Conservation (phyloP, 2,113 vertebrate species). For the Aptenodytes patagonicus region DNA sequence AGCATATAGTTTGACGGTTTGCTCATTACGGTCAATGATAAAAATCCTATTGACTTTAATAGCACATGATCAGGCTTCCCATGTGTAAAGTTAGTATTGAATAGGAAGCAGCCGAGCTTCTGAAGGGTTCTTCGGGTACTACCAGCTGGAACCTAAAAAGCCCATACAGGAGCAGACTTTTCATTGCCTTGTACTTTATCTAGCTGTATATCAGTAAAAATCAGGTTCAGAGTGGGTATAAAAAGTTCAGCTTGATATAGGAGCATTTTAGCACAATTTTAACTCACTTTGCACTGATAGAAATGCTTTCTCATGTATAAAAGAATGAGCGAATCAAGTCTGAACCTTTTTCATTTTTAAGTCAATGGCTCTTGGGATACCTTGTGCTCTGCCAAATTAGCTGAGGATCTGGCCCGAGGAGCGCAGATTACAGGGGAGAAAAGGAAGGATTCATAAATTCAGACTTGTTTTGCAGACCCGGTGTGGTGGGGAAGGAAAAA, state of each 20-base stretch:
- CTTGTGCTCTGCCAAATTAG: background rate
- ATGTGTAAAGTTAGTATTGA: conserved; percentile 15
- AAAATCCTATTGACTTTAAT: conserved; percentile 34
- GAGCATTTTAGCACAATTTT: background rate
- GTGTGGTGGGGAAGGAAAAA: background rate
- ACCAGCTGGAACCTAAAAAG: background rate
- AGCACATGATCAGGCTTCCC: conserved; percentile 4
- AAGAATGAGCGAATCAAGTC: background rate
- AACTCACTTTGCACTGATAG: background rate
- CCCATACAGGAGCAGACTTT: background rate
- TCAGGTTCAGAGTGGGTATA: background rate
- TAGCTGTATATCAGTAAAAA: background rate
- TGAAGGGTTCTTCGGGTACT: background rate
- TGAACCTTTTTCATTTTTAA: background rate
- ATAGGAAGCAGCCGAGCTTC: background rate
- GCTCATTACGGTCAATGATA: conserved; percentile 8
- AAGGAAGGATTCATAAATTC: background rate
- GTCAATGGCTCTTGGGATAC: background rate
- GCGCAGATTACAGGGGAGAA: background rate
- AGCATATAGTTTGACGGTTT: background rate
- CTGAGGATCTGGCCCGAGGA: background rate
- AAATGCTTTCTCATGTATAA: background rate
- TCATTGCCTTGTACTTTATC: background rate
- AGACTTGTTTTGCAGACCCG: background rate
- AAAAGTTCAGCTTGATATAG: background rate